Conservation (phyloP, 2,888 invertebrate species). For the Yponomeuta plumbellus region DNA sequence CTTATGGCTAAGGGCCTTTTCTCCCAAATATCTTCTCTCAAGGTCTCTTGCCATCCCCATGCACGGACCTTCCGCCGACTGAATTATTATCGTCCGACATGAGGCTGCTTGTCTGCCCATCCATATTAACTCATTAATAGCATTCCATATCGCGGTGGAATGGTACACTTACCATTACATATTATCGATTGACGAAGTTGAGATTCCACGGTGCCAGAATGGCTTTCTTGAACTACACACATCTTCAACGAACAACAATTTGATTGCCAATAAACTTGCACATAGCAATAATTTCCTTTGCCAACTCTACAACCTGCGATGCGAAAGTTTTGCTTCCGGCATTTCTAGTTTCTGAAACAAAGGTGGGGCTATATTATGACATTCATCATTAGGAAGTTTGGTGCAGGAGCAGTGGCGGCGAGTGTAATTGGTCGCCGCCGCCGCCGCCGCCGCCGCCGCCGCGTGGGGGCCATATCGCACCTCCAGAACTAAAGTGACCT, state of each 20-base stretch:
- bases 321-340: not conserved
- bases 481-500: no score
- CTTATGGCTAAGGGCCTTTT: no score
- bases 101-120: no score
- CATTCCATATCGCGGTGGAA: no score
- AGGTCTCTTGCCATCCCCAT: no score
- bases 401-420: not conserved
- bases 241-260: not conserved
- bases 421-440: not conserved
- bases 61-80: no score
- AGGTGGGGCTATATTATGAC: not conserved
- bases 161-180: no score
- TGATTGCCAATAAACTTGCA: not conserved
- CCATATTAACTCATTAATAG: no score
- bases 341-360: not conserved
- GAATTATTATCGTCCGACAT: no score
- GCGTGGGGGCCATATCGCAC: not conserved
- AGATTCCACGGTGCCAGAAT: not conserved
- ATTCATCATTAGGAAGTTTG: slow-evolving; percentile 1
- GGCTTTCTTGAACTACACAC: not conserved
- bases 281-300: not conserved
- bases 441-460: not conserved
- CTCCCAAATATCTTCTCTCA: no score
- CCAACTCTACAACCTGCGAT: not conserved
- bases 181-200: not conserved